Percentiles rank a stretch among this genome's conserved stretches.
phyloP scores from a whole-genome alignment of 2,797 vertebrate species.

The Tarsius wallacei region DNA sequence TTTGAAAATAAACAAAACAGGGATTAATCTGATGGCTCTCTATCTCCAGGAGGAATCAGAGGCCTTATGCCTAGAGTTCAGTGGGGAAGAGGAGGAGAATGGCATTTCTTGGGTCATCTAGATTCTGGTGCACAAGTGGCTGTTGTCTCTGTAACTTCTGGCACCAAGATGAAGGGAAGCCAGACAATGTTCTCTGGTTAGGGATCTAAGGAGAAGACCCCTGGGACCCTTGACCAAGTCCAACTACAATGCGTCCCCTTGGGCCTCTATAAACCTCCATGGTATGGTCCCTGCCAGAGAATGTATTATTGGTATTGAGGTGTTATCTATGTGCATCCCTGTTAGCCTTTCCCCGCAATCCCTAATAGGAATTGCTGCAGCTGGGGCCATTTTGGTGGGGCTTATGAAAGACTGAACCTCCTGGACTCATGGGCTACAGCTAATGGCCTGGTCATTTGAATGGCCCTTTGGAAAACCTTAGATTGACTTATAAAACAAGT shows the following conservation, averaged over 20 bases:
- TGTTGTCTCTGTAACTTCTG: neutral
- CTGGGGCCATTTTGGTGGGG: neutral
- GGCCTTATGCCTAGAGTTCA: neutral
- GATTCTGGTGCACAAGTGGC: too few relatives aligned
- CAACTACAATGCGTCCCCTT: neutral
- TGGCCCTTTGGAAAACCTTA: neutral
- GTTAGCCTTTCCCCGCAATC: neutral
- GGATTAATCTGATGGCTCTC: neutral
- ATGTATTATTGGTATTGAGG: neutral
- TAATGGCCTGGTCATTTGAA: neutral
- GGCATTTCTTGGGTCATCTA: neutral
- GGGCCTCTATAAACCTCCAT: neutral
- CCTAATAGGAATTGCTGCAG: neutral
- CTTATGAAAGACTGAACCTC: neutral
- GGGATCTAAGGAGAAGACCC: neutral
- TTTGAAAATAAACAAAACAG: neutral
- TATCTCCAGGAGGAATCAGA: neutral
- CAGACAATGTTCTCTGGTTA: neutral
- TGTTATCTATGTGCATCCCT: neutral
- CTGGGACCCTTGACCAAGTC: neutral
- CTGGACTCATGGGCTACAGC: neutral
- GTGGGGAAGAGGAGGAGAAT: neutral
- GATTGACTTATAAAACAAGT: neutral
- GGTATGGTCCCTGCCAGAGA: neutral
- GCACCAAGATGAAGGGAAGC: neutral